Percentiles rank a stretch among this genome's conserved stretches.
Evolutionary conservation across 1,140 invertebrate species (phyloP).

Genomic region (Bombyx mandarina): DNA sequence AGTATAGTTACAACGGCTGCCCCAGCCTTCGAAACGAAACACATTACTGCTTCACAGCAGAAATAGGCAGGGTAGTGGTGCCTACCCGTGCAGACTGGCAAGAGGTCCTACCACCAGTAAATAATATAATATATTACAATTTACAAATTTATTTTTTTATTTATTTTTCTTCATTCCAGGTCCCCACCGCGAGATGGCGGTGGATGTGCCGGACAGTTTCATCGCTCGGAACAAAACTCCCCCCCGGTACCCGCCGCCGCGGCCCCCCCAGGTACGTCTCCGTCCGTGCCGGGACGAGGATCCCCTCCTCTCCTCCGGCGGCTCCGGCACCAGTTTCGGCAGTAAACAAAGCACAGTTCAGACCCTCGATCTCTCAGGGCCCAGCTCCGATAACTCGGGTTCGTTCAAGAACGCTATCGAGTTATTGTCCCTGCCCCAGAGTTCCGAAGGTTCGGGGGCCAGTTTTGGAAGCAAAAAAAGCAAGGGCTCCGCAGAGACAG

Average conservation of each 20-base stretch:
- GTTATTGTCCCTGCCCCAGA: constrained; percentile 54
- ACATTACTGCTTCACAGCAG: too few species aligned
- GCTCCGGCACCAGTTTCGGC: constrained; percentile 59
- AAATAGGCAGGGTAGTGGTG: too few species aligned
- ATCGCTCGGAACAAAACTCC: constrained; percentile 91
- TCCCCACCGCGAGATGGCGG: constrained; percentile 96
- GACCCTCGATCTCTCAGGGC: constrained; percentile 40
- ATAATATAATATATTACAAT: neutral
- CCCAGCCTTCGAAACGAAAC: too few species aligned
- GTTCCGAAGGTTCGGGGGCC: constrained; percentile 64
- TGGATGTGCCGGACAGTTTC: constrained; percentile 97
- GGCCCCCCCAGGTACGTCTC: constrained; percentile 72
- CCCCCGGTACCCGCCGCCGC: constrained; percentile 89
- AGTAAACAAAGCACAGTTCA: constrained; percentile 60
- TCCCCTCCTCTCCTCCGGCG: constrained; percentile 51
- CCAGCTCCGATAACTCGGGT: constrained; percentile 52
- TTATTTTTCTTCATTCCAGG: constrained; percentile 58
- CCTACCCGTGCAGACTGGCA: too few species aligned
- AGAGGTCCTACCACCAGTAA: neutral
- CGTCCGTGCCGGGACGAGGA: constrained; percentile 58
- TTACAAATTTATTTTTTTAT: too few species aligned
- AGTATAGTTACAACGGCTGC: too few species aligned
- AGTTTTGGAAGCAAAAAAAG: constrained; percentile 72
- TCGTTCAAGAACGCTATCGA: constrained; percentile 64
- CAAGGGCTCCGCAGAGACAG: constrained; percentile 66